Conservation (phyloP, 1,140 invertebrate genomes). For the Pachyrhynchus sulphureomaculatus region DNA sequence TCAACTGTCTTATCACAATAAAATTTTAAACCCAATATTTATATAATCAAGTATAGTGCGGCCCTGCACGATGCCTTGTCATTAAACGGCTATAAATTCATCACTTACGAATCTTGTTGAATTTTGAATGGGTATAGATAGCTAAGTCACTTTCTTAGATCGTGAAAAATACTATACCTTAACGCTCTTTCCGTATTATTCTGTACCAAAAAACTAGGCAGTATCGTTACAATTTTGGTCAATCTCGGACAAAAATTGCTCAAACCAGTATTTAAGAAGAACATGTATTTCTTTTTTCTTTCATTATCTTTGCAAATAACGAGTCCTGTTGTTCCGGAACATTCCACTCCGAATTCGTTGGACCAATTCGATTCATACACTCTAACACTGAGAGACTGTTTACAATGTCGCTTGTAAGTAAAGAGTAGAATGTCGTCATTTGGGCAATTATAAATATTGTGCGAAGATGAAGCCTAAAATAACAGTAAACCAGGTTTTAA, state of each 20-base stretch:
- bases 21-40: not conserved
- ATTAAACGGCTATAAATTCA: too few species aligned
- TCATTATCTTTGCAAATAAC: constrained; percentile 71
- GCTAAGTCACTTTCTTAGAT: too few species aligned
- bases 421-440: constrained; percentile 69
- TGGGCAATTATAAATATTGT: constrained; percentile 65
- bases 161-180: constrained; percentile 41
- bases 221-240: constrained; percentile 82
- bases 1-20: too few species aligned
- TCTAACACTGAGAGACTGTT: constrained; percentile 62
- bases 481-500: too few species aligned
- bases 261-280: constrained; percentile 59
- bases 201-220: constrained; percentile 80
- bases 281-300: constrained; percentile 62
- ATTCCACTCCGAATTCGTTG: constrained; percentile 68
- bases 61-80: too few species aligned
- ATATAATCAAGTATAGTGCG: too few species aligned
- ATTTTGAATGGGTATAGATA: too few species aligned
- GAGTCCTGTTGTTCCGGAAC: constrained; percentile 70
- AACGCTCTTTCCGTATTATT: constrained; percentile 73
- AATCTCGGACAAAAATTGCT: constrained; percentile 69
- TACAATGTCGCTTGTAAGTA: constrained; percentile 66
- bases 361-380: constrained; percentile 76
- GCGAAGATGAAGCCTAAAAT: constrained; percentile 64
- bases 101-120: too few species aligned